phyloP scores from a whole-genome alignment of 1,140 invertebrate genomes.

The Lucilia sericata region DNA sequence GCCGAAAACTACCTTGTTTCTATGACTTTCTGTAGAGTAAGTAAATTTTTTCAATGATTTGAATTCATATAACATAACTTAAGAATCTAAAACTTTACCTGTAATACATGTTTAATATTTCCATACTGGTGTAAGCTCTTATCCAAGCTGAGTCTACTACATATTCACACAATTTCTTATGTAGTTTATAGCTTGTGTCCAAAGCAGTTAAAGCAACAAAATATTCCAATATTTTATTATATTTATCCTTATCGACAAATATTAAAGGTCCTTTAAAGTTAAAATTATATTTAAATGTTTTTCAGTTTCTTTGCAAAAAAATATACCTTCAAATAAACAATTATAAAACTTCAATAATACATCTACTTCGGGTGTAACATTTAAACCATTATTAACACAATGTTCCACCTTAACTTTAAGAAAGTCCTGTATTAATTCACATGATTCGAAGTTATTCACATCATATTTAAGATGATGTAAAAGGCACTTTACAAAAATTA shows the following conservation, averaged over 20 bases:
- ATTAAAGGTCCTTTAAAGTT: background rate
- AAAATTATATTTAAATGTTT: background rate
- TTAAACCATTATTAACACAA: background rate
- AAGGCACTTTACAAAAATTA: background rate
- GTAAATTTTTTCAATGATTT: no score
- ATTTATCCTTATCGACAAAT: conserved; percentile 22
- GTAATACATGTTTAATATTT: conserved; percentile 4
- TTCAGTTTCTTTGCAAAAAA: no score
- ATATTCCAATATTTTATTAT: background rate
- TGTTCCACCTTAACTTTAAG: background rate
- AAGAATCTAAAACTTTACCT: background rate
- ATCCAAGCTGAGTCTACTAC: background rate
- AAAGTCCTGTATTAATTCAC: background rate
- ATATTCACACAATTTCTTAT: conserved; percentile 14
- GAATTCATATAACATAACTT: no score
- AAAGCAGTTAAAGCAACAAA: background rate
- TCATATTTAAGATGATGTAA: background rate
- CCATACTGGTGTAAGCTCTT: background rate
- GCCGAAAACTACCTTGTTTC: no score
- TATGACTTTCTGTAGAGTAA: no score
- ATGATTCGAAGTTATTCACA: background rate
- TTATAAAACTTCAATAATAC: background rate
- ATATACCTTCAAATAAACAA: background rate
- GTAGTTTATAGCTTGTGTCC: background rate
- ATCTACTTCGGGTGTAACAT: background rate